These are phyloP conservation scores for Piprites chloris DNA, from an alignment of 2,113 vertebrate species.

Conservation along the genomic window DNA sequence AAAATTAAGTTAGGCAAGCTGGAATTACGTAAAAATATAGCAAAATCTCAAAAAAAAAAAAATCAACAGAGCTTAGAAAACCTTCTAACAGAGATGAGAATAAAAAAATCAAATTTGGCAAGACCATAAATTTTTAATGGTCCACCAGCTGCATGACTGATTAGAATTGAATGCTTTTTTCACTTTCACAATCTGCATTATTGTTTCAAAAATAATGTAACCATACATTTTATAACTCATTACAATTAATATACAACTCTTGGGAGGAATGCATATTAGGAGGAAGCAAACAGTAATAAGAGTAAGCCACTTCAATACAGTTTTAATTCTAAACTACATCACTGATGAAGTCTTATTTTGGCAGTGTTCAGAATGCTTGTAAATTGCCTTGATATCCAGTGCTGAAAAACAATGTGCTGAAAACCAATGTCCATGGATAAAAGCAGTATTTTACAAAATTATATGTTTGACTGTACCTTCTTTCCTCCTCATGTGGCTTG, in stretches of 20 bases:
- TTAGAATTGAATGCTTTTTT: neutral
- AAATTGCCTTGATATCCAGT: neutral
- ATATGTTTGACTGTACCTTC: neutral
- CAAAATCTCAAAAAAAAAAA: neutral
- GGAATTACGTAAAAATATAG: neutral
- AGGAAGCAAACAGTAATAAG: neutral
- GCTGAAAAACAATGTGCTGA: neutral
- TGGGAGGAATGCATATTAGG: neutral
- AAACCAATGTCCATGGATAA: neutral
- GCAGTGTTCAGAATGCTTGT: neutral
- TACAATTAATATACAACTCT: neutral
- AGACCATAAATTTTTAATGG: neutral
- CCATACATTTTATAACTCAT: neutral
- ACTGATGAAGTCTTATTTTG: neutral
- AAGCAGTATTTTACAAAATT: neutral
- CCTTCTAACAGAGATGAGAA: neutral
- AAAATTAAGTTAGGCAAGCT: neutral
- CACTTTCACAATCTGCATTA: neutral
- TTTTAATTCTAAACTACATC: neutral
- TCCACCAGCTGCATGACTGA: neutral
- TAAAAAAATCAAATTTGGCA: neutral
- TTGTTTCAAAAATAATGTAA: neutral
- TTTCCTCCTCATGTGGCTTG: neutral
- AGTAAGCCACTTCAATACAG: neutral
- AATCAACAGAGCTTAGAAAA: neutral